Percentiles rank a stretch among this genome's conserved stretches.
These are phyloP conservation scores for Micronycteris hirsuta DNA, from an alignment of 2,113 vertebrate genomes.

Conservation along the genomic window DNA sequence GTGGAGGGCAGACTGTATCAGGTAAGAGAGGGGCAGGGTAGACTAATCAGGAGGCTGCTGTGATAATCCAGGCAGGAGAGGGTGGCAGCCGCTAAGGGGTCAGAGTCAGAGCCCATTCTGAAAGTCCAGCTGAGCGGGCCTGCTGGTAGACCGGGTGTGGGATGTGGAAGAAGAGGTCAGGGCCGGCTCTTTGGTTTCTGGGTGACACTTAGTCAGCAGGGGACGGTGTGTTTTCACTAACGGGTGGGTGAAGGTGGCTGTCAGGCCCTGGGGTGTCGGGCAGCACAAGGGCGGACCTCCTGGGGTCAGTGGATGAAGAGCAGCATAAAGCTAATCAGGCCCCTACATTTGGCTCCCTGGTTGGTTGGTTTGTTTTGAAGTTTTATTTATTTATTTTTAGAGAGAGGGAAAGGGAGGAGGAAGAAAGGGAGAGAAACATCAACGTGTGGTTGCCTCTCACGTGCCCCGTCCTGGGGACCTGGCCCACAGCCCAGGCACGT, in stretches of 20 bases:
- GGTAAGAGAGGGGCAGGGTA: not conserved
- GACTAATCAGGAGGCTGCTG: not conserved
- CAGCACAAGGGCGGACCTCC: not conserved
- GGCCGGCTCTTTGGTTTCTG: not conserved
- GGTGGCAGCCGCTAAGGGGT: not conserved
- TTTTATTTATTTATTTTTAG: too few relatives aligned
- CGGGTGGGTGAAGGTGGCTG: not conserved
- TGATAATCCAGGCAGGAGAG: not conserved
- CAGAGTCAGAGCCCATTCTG: not conserved
- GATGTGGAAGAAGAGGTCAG: not conserved
- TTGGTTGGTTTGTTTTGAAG: not conserved
- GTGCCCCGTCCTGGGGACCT: too few relatives aligned
- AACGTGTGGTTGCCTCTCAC: too few relatives aligned
- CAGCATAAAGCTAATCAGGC: conserved; percentile 26
- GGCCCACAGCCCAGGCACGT: too few relatives aligned
- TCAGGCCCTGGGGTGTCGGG: not conserved
- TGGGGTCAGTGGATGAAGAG: not conserved
- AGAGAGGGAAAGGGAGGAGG: too few relatives aligned
- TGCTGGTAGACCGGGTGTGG: not conserved
- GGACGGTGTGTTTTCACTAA: not conserved
- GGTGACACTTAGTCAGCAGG: not conserved
- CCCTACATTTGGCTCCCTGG: conserved; percentile 41
- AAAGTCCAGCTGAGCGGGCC: not conserved
- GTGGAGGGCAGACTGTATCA: not conserved
- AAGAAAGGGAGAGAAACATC: too few relatives aligned